Evolutionary conservation across 1,140 invertebrate species (phyloP).

Genomic region (Ruditapes philippinarum): DNA sequence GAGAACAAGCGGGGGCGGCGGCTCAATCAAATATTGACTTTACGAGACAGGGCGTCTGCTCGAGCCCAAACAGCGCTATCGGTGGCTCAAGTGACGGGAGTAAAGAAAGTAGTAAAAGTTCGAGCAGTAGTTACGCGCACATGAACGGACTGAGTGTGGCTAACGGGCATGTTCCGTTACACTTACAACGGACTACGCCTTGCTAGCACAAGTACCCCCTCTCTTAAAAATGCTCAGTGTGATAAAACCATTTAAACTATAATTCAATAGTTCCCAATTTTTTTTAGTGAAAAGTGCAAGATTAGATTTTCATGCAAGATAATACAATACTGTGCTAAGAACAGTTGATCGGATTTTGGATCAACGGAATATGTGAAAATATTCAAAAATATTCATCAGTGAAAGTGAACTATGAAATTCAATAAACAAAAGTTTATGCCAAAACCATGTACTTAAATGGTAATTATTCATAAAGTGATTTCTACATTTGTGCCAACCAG

Average conservation of each 20-base stretch:
- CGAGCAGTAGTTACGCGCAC: slow-evolving; percentile 83
- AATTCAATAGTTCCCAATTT: no score
- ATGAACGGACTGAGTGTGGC: slow-evolving; percentile 82
- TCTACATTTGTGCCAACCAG: not conserved
- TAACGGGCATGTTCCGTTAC: slow-evolving; percentile 85
- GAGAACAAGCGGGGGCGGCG: slow-evolving; percentile 61
- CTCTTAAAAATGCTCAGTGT: slow-evolving; percentile 17
- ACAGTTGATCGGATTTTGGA: no score
- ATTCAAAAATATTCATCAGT: no score
- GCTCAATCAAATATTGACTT: slow-evolving; percentile 69
- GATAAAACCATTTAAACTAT: no score
- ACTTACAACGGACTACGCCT: slow-evolving; percentile 71
- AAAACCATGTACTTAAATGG: not conserved
- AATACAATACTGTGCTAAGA: no score
- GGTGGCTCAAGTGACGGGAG: slow-evolving; percentile 83
- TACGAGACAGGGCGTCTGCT: slow-evolving; percentile 76
- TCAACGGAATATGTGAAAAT: no score
- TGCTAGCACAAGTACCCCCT: slow-evolving; percentile 73
- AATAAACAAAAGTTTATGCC: no score
- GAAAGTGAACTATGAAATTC: no score
- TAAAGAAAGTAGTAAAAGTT: slow-evolving; percentile 87
- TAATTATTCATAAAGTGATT: not conserved
- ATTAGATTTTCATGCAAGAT: no score
- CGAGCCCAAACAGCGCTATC: slow-evolving; percentile 79
- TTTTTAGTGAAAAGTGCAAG: no score